Evolutionary conservation across 2,113 vertebrate species (phyloP).

Genomic region (Fregetta grallaria): DNA sequence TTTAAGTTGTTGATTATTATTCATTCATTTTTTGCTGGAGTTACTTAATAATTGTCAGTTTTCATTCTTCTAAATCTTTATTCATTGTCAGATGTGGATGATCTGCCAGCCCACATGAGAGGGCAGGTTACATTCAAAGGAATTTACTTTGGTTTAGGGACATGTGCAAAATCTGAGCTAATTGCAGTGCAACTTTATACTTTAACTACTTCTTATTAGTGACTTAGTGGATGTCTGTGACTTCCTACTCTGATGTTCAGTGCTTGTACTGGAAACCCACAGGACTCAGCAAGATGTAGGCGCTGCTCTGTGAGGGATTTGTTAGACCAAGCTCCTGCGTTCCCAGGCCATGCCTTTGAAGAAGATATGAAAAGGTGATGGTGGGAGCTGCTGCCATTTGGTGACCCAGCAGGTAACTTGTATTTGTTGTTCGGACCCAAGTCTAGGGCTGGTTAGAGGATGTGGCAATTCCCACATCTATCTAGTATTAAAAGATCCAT

Average conservation of each 20-base stretch:
- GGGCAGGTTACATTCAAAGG: slow-evolving; percentile 38
- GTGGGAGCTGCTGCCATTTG: background rate
- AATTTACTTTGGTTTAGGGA: slow-evolving; percentile 29
- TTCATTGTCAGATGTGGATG: slow-evolving; percentile 14
- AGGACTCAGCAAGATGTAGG: accelerated
- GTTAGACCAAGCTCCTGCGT: background rate
- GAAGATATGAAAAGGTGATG: background rate
- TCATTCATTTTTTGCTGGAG: background rate
- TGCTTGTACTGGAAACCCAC: background rate
- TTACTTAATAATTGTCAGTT: slow-evolving; percentile 43
- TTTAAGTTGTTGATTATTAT: background rate
- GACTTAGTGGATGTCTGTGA: slow-evolving; percentile 3
- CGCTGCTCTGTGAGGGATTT: background rate
- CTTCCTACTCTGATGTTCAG: background rate
- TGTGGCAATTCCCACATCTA: background rate
- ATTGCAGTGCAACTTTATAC: slow-evolving; percentile 45
- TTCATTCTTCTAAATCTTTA: slow-evolving; percentile 9
- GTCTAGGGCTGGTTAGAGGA: background rate
- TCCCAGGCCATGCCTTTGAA: background rate
- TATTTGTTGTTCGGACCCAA: background rate
- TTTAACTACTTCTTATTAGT: slow-evolving; percentile 24
- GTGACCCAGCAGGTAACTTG: background rate
- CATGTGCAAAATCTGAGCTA: slow-evolving; percentile 39
- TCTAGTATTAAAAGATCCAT: background rate
- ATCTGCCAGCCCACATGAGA: slow-evolving; percentile 50